phyloP scores from a whole-genome alignment of 2,888 invertebrate genomes.

The Hedychridium roseum region DNA sequence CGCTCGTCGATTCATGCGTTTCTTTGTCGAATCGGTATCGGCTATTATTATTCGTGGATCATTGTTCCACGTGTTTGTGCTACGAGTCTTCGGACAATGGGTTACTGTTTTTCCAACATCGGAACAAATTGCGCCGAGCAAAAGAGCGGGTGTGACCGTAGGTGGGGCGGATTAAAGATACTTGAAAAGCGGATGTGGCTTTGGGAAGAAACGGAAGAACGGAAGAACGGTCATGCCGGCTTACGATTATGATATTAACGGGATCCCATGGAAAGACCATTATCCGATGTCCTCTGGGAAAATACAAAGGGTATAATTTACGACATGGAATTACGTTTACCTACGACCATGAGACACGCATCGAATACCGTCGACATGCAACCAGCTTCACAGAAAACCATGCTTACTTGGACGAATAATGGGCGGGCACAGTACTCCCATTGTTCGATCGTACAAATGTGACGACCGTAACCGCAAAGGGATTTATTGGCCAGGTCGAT shows the following conservation, averaged over 20 bases:
- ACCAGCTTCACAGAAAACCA: too few relatives aligned
- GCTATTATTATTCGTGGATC: too few relatives aligned
- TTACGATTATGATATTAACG: constrained; percentile 31
- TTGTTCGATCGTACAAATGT: constrained; percentile 46
- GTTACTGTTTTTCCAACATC: constrained; percentile 16
- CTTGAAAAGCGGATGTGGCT: constrained; percentile 12
- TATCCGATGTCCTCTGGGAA: constrained; percentile 12
- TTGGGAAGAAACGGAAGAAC: constrained; percentile 12
- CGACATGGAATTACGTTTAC: constrained; percentile 14
- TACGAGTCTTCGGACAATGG: neutral
- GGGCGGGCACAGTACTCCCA: constrained; percentile 30
- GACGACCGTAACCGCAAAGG: constrained; percentile 46
- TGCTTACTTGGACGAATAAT: constrained; percentile 34
- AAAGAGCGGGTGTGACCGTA: constrained; percentile 10
- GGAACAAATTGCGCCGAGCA: constrained; percentile 16
- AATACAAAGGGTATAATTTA: constrained; percentile 26
- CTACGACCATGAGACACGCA: too few relatives aligned
- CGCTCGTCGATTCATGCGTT: constrained; percentile 1
- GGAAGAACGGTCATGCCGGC: constrained; percentile 32
- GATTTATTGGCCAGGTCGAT: constrained; percentile 39
- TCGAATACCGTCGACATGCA: too few relatives aligned
- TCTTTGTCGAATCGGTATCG: too few relatives aligned
- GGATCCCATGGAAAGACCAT: neutral
- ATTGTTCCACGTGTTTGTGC: neutral
- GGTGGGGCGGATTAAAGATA: constrained; percentile 8